Base-by-base conservation (phyloP, 2,113 vertebrate species). In the Speoplatyrhinus poulsoni region DNA sequence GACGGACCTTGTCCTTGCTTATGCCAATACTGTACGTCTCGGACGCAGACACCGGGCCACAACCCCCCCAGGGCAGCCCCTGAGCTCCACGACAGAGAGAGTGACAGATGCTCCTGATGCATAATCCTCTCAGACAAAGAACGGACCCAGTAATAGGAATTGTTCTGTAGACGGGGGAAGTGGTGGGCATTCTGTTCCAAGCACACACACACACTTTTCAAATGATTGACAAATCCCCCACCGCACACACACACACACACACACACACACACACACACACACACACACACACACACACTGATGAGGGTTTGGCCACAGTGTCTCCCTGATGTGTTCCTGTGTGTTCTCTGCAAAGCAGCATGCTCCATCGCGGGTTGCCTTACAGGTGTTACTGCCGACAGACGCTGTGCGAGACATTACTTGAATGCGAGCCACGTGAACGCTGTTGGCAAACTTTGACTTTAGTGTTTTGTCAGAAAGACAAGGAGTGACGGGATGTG, bases 1-100 rank as follows among this genome's bases (percentile, higher is more conserved):
- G 88, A 91, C 88, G 80, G 74, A 52, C 75, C 75, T 58, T 77
- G 85, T 89, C 87, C 84, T 89, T 87, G 86, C 72, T 75, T n/a
- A 15, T 26, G 76, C 74, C 81, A 75, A 80, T 86, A 85, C 81
- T 80, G 85, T 89, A 88, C 60, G 2, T 52, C 26, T 26, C 66
- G 60, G 65, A 74, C 72, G 76, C 59, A 68, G 74, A 67, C 57
- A 72, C 67, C 8, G 47, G 62, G 76, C 75, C 63, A 47, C n/a
- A 15, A 17, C 52, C 19, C 55, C 83, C 62, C 36, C 7, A 3
- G 68, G 78, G 76, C 50, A 67, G 75, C 72, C 63, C 69, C 13
- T 75, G 64, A 68, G 70, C 78, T 85, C 84, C 61, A 71, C 77
- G 69, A 67, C 0, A 13, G 53, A 67, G 66, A 67, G 62, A 81